These are phyloP conservation scores for Sebastiscus albofasciatus DNA, from an alignment of 2,797 vertebrate species.

Conservation along the genomic window DNA sequence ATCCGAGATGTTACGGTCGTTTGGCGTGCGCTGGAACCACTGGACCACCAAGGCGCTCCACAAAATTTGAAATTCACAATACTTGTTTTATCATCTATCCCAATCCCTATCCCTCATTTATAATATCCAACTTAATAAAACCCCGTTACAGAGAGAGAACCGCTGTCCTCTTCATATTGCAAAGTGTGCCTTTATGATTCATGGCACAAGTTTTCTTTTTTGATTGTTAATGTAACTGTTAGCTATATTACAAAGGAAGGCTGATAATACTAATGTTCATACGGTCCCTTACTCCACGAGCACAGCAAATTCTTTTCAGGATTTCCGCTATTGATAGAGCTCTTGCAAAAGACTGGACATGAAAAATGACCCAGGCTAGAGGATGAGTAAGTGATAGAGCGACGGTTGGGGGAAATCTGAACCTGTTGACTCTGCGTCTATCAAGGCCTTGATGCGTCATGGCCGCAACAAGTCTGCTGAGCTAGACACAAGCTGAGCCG, in stretches of 20 bases:
- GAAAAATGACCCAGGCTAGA: background rate
- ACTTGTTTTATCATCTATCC: too few relatives aligned
- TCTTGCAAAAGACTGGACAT: background rate
- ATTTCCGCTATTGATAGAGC: background rate
- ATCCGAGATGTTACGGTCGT: too few relatives aligned
- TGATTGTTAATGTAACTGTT: background rate
- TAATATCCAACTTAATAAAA: too few relatives aligned
- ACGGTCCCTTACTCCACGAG: background rate
- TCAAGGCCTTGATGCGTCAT: background rate
- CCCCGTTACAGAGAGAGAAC: too few relatives aligned
- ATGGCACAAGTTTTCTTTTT: too few relatives aligned
- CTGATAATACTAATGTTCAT: background rate
- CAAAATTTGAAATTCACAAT: too few relatives aligned
- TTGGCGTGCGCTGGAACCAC: too few relatives aligned
- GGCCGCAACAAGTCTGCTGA: conserved; percentile 31
- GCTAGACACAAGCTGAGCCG: conserved; percentile 8
- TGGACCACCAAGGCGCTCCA: too few relatives aligned
- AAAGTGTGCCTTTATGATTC: too few relatives aligned
- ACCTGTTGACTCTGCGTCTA: conserved; percentile 47
- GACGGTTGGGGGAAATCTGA: conserved; percentile 15
- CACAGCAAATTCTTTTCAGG: background rate
- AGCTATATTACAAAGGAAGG: background rate
- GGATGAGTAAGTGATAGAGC: conserved; percentile 35
- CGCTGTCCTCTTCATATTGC: too few relatives aligned
- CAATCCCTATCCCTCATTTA: too few relatives aligned